Evolutionary conservation across 2,113 vertebrate genomes (phyloP), one percentile per base, ranked within the genome.

Genomic region (Scolopax mira): DNA sequence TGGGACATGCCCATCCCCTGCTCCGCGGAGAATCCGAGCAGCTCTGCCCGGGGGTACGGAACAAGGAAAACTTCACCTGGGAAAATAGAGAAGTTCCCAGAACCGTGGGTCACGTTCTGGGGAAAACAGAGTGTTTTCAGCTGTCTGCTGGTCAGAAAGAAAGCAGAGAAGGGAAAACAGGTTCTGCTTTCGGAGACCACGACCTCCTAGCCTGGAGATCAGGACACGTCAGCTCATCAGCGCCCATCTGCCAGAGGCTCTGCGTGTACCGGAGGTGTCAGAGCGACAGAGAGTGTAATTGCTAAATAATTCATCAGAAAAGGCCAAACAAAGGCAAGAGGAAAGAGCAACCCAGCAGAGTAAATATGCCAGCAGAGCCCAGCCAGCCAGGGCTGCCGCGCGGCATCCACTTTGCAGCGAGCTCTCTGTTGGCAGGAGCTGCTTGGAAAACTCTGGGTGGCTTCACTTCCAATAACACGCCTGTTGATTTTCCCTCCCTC

Each of bases 261-360:
- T 4, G 77, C 55, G 2, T 61, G 65, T 18, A 52, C 58, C 49
- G 1, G 88, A 85, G 85, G 44, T 69, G 92, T 44, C 52, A 27
- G 82, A 39, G 70, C 0, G 7, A 35, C 88, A 44, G 83, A 30
- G 3, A 60, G 44, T 4, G 0, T 17, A 55, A 18, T 78, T 65
- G 83, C 30, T 96, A 85, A 89, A 94, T 95, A 91, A 97, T 96
- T 97, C 89, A 95, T 81, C 89, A 81, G 83, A 10, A 92, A 58
- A 92, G 69, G 83, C 52, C 88, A 84, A 74, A 37, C 67, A 48
- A 80, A 57, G 87, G 92, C 51, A 2, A 85, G 70, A 2, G 42
- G 37, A 10, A 41, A 60, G 74, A 65, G 92, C 93, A 89, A 70
- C 73, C 51, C 69, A 1, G 28, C 0, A 17, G 66, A 89, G 61